Conservation (phyloP, 2,113 vertebrate species). For the Dascyllus trimaculatus region DNA sequence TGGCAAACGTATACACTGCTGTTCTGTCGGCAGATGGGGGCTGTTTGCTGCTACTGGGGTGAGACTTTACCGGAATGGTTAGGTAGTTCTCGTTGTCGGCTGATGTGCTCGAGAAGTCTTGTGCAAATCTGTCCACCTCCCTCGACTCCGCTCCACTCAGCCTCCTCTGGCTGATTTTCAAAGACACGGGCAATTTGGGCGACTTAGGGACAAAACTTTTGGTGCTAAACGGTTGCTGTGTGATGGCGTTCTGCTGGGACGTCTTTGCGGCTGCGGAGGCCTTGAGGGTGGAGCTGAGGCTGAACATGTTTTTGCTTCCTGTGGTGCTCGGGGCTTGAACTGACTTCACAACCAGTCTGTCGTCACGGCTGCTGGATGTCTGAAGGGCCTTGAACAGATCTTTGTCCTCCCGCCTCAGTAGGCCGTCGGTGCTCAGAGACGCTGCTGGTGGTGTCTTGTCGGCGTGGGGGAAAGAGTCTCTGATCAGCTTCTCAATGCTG, state of each 20-base stretch:
- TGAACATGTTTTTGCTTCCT: conserved; percentile 40
- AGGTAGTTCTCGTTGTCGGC: conserved; percentile 89
- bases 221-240: conserved; percentile 50
- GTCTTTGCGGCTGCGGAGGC: conserved; percentile 22
- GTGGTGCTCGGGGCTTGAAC: conserved; percentile 27
- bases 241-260: conserved; percentile 14
- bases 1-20: conserved; percentile 63
- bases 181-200: conserved; percentile 53
- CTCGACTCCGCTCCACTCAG: conserved; percentile 11
- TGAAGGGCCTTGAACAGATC: conserved; percentile 32
- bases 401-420: conserved; percentile 58
- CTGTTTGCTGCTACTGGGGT: conserved; percentile 40
- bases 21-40: conserved; percentile 47
- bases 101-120: conserved; percentile 26
- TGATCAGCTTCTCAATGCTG: conserved; percentile 54
- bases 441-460: conserved; percentile 78
- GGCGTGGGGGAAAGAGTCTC: conserved; percentile 72
- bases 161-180: conserved; percentile 48
- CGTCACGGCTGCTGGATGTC: conserved; percentile 23
- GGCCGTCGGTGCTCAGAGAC: conserved; percentile 21
- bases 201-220: conserved; percentile 65
- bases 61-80: conserved; percentile 87
- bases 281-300: conserved; percentile 70
- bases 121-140: conserved; percentile 52
- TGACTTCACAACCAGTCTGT: conserved; percentile 22